A percentile compares a stretch with the other conserved stretches of the same genome.
Conservation (phyloP, 2,888 invertebrate genomes). For the Siphlonurus alternatus region DNA sequence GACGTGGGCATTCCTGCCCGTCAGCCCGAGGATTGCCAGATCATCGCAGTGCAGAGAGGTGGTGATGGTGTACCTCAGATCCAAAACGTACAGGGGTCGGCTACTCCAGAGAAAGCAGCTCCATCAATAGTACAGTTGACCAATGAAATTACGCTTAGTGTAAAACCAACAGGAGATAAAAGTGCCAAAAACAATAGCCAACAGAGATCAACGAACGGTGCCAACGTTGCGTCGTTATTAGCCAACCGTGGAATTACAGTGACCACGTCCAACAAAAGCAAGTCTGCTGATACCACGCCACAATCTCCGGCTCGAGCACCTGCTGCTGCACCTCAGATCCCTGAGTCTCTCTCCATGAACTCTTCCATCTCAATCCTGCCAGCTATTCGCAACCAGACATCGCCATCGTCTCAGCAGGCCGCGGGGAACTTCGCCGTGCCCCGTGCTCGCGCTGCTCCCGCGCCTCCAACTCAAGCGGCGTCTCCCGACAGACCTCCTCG, state of each 20-base stretch:
- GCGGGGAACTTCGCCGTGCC: constrained; percentile 16
- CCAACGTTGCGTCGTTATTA: constrained; percentile 48
- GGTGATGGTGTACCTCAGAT: constrained; percentile 55
- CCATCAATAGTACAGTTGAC: neutral
- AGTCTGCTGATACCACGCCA: neutral
- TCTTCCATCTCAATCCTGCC: constrained; percentile 44
- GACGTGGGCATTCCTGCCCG: constrained; percentile 49
- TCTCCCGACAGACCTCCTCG: constrained; percentile 28
- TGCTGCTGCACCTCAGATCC: constrained; percentile 25
- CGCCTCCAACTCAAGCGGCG: constrained; percentile 15
- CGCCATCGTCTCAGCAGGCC: neutral
- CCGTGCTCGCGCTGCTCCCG: constrained; percentile 9
- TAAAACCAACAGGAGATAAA: constrained; percentile 1
- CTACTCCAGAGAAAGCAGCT: constrained; percentile 11
- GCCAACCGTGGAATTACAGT: constrained; percentile 63
- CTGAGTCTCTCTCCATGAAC: constrained; percentile 36
- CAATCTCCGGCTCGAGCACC: constrained; percentile 16
- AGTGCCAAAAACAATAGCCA: neutral
- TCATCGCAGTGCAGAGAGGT: constrained; percentile 55
- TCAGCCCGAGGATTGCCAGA: constrained; percentile 58
- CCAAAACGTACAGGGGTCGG: constrained; percentile 48
- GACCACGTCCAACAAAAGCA: constrained; percentile 34
- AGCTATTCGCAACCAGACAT: constrained; percentile 19
- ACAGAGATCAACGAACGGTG: neutral
- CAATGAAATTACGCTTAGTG: neutral